Evolutionary conservation across 2,797 vertebrate species (phyloP).

Genomic region (Aulostomus chinensis): DNA sequence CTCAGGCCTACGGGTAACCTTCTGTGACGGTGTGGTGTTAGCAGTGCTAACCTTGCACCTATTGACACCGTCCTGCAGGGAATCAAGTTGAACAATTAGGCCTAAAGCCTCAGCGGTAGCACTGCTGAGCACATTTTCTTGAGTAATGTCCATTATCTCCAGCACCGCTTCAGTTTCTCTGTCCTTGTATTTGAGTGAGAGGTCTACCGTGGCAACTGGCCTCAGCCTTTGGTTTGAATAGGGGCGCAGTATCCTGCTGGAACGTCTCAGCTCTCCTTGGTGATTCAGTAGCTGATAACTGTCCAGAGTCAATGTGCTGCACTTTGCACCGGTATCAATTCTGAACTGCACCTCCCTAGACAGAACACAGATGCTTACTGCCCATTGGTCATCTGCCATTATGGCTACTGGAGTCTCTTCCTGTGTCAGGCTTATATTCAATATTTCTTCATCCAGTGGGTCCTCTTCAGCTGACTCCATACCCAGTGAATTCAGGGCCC

Average conservation of each 20-base stretch:
- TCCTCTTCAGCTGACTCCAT: background rate
- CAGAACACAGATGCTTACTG: conserved; percentile 6
- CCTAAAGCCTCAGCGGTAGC: background rate
- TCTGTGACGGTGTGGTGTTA: background rate
- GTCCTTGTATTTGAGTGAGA: background rate
- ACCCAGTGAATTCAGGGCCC: conserved; percentile 6
- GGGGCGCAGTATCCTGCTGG: background rate
- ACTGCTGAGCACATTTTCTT: background rate
- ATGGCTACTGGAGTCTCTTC: background rate
- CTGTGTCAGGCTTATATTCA: conserved; percentile 31
- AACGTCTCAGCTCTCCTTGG: conserved; percentile 19
- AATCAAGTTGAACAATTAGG: background rate
- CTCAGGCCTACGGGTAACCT: background rate
- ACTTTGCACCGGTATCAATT: conserved; percentile 36
- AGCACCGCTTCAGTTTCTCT: background rate
- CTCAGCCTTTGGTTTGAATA: conserved; percentile 26
- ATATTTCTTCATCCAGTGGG: conserved; percentile 11
- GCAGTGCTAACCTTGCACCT: background rate
- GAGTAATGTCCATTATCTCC: background rate
- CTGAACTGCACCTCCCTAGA: conserved; percentile 23
- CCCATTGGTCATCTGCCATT: conserved; percentile 21
- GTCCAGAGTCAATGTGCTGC: conserved; percentile 21
- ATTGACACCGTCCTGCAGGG: background rate
- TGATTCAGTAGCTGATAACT: conserved; percentile 17
- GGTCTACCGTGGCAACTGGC: conserved; percentile 9